A percentile compares a stretch with the other conserved stretches of the same genome.
Conservation (phyloP, 2,113 vertebrate species). For the Rhabdomys dilectus region DNA sequence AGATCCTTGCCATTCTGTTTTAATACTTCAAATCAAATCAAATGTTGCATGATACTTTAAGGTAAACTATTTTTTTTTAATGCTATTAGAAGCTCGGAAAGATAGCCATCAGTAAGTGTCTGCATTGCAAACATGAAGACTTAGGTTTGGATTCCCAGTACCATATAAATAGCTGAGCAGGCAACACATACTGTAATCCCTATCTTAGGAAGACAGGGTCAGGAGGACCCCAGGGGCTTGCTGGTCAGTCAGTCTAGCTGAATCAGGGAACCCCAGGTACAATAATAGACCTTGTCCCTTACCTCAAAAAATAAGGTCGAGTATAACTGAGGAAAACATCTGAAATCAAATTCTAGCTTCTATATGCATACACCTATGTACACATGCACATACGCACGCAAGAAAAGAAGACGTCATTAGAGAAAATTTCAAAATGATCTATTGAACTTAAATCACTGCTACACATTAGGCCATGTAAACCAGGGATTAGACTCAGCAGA, state of each 20-base stretch:
- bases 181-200: neutral
- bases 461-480: neutral
- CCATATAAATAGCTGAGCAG: neutral
- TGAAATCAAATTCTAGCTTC: neutral
- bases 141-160: neutral
- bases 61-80: neutral
- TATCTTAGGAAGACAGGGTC: no score
- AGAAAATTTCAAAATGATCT: slow-evolving; percentile 11
- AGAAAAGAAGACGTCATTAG: neutral
- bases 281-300: neutral
- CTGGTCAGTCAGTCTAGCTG: neutral
- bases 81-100: neutral
- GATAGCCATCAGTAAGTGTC: no score
- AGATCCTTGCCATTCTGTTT: slow-evolving; percentile 1
- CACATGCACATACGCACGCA: neutral
- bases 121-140: neutral
- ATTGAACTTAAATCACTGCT: slow-evolving; percentile 12
- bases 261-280: no score
- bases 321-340: neutral
- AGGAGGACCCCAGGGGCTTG: neutral
- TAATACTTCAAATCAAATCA: slow-evolving; percentile 1
- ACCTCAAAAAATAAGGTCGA: neutral
- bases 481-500: neutral
- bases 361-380: no score
- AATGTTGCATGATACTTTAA: slow-evolving; percentile 12